These are phyloP conservation scores for Rhagologus leucostigma DNA, from an alignment of 2,113 vertebrate species.

Conservation along the genomic window DNA sequence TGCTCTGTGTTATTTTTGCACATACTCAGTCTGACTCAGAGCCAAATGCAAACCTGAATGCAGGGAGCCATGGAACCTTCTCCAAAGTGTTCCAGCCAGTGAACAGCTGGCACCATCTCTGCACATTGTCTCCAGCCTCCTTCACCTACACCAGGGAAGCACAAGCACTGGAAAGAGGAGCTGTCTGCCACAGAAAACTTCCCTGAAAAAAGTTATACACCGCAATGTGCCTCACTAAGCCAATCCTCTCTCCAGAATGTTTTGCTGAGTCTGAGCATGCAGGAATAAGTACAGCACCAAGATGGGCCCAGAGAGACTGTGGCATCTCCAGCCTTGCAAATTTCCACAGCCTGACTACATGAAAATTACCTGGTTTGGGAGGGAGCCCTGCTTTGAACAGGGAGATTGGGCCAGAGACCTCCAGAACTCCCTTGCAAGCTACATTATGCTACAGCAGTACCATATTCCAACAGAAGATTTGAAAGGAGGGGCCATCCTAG, in stretches of 20 bases:
- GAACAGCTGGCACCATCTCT: background rate
- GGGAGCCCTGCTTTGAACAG: background rate
- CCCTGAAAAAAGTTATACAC: background rate
- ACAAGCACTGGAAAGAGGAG: background rate
- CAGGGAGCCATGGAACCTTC: background rate
- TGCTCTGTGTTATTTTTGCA: background rate
- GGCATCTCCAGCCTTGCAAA: background rate
- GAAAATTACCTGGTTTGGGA: background rate
- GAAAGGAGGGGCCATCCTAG: background rate
- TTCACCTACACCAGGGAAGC: background rate
- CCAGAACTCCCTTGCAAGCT: background rate
- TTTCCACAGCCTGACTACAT: background rate
- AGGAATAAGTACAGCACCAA: background rate
- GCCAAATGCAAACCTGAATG: background rate
- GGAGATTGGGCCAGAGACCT: background rate
- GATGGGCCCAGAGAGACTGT: background rate
- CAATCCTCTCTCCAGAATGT: background rate
- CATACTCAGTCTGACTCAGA: background rate
- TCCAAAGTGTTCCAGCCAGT: background rate
- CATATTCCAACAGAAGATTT: background rate
- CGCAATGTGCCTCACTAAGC: background rate
- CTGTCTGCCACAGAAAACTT: background rate
- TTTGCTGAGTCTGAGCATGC: background rate
- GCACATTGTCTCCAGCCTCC: background rate
- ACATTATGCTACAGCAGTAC: rapidly evolving